These are phyloP conservation scores for Barypeithes pellucidus DNA, from an alignment of 2,888 invertebrate species.

Conservation along the genomic window DNA sequence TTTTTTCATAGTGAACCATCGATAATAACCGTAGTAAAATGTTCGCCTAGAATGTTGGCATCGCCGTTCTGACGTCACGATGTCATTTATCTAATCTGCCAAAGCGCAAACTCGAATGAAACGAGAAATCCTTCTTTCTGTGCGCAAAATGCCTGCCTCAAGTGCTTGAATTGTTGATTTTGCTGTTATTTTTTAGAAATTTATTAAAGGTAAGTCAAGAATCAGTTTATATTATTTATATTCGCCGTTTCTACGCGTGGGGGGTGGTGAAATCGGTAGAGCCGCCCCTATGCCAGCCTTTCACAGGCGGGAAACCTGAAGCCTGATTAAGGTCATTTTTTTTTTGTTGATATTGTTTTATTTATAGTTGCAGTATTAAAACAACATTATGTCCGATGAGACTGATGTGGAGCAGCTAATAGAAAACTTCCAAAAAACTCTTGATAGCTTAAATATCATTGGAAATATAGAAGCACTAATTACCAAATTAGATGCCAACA, in stretches of 20 bases:
- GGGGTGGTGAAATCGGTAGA: neutral
- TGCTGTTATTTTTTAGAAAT: constrained; percentile 15
- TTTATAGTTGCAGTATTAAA: constrained; percentile 20
- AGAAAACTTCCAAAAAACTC: constrained; percentile 28
- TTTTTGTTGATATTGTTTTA: constrained; percentile 39
- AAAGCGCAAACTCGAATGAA: neutral
- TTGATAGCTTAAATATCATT: constrained; percentile 30
- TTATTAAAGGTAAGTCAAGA: constrained; percentile 19
- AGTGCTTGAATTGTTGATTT: constrained; percentile 31
- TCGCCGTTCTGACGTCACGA: neutral
- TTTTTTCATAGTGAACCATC: constrained; percentile 5
- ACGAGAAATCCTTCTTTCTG: neutral
- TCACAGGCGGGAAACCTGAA: constrained; percentile 37
- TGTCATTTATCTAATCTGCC: constrained; percentile 21
- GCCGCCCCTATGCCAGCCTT: neutral
- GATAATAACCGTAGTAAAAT: neutral
- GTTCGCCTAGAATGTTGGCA: neutral
- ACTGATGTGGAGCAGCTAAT: constrained; percentile 34
- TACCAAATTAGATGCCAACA: constrained; percentile 30
- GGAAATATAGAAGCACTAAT: constrained; percentile 39
- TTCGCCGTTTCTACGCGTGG: neutral
- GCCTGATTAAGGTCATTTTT: constrained; percentile 16
- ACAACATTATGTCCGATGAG: constrained; percentile 43
- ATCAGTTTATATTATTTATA: neutral
- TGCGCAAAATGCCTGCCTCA: constrained; percentile 27